phyloP scores from a whole-genome alignment of 2,797 vertebrate species.

The Gymnothorax reevesii region DNA sequence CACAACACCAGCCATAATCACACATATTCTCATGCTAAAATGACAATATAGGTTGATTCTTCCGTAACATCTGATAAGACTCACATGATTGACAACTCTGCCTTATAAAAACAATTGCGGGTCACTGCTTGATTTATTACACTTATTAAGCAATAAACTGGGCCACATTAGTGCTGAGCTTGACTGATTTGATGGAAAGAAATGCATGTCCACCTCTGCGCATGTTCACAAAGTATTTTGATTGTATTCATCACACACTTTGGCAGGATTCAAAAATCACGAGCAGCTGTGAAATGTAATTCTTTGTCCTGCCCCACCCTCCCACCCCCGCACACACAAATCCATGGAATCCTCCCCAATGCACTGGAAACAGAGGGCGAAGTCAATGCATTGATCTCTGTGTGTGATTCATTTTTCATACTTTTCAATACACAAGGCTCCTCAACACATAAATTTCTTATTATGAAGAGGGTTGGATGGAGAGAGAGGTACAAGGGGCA shows the following conservation, averaged over 20 bases:
- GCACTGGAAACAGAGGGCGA: not conserved
- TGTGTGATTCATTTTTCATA: not conserved
- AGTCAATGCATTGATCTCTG: too few species aligned
- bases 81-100: too few species aligned
- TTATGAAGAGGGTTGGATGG: not conserved
- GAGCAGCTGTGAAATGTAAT: constrained; percentile 15
- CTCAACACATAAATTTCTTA: not conserved
- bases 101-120: too few species aligned
- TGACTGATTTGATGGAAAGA: not conserved
- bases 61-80: too few species aligned
- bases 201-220: constrained; percentile 1
- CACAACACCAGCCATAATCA: too few species aligned
- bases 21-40: too few species aligned
- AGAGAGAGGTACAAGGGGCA: too few species aligned
- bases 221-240: not conserved
- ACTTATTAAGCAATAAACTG: too few species aligned
- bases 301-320: not conserved
- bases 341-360: not conserved
- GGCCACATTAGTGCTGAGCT: not conserved
- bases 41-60: too few species aligned
- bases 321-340: not conserved
- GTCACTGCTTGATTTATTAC: too few species aligned
- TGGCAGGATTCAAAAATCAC: constrained; percentile 26
- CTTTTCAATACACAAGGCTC: not conserved
- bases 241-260: not conserved